A percentile compares a stretch with the other conserved stretches of the same genome.
These are phyloP conservation scores for Epinotia bilunana DNA, from an alignment of 2,888 invertebrate genomes.

Conservation along the genomic window DNA sequence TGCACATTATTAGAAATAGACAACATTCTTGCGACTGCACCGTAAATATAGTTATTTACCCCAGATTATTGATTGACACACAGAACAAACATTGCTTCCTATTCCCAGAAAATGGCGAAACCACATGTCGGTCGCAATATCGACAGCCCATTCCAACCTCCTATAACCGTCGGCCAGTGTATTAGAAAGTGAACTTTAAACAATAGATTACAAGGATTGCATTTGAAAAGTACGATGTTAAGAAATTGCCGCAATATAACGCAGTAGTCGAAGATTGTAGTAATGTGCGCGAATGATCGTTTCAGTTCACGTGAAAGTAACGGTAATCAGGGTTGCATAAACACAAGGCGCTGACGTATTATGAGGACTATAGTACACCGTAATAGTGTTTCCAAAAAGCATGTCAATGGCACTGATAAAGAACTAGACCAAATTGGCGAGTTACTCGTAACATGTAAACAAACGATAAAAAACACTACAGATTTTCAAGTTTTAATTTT, in stretches of 20 bases:
- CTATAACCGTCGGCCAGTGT: not conserved
- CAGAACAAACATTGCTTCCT: constrained; percentile 54
- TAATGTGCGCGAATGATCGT: not conserved
- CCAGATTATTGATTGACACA: constrained; percentile 54
- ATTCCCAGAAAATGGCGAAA: constrained; percentile 54
- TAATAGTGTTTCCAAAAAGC: not conserved
- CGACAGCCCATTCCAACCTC: not conserved
- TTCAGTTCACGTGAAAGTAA: not conserved
- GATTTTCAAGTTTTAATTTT: no score
- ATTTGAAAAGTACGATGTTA: not conserved
- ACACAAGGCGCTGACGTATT: not conserved
- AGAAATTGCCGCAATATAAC: not conserved
- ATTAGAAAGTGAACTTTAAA: not conserved
- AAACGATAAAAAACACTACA: no score
- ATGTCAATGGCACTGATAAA: no score
- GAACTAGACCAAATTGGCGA: no score
- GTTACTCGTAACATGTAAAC: no score
- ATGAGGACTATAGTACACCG: not conserved
- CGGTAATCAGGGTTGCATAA: not conserved
- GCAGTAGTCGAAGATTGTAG: constrained; percentile 1
- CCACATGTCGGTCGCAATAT: constrained; percentile 28
- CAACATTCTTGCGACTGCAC: constrained; percentile 3
- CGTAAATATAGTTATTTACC: constrained; percentile 15
- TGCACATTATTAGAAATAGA: not conserved
- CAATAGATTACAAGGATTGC: not conserved